Evolutionary conservation across 1,140 invertebrate genomes (phyloP).

Genomic region (Papilio xuthus): DNA sequence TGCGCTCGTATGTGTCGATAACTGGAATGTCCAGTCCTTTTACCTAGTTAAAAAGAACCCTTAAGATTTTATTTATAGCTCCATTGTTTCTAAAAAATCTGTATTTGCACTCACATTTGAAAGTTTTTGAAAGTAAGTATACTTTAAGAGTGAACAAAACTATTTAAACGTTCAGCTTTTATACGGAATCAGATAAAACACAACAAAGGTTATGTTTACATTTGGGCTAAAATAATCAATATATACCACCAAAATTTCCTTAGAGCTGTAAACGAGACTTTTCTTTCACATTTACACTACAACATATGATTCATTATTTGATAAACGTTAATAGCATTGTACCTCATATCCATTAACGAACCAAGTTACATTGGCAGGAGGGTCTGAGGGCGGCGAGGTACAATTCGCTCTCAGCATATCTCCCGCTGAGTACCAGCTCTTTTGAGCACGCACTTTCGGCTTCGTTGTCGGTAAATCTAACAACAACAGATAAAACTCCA

Average conservation of each 20-base stretch:
- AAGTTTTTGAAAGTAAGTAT: too few species aligned
- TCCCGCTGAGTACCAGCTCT: slow-evolving; percentile 87
- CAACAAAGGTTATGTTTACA: too few species aligned
- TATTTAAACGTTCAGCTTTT: too few species aligned
- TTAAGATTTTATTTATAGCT: not conserved
- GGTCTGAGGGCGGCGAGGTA: slow-evolving; percentile 86
- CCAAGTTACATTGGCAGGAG: slow-evolving; percentile 91
- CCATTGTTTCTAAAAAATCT: too few species aligned
- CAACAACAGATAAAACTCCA: slow-evolving; percentile 27
- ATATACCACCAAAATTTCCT: too few species aligned
- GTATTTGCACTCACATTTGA: too few species aligned
- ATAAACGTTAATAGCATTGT: slow-evolving; percentile 39
- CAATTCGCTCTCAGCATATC: slow-evolving; percentile 89
- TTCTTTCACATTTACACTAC: too few species aligned
- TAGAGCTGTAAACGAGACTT: too few species aligned
- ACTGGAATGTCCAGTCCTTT: slow-evolving; percentile 74
- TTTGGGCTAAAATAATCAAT: too few species aligned
- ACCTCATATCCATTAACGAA: slow-evolving; percentile 89
- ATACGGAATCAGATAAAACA: too few species aligned
- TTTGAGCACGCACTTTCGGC: slow-evolving; percentile 86
- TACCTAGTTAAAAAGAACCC: slow-evolving; percentile 55
- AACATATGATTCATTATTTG: not conserved
- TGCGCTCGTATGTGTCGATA: slow-evolving; percentile 58
- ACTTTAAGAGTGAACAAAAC: not conserved
- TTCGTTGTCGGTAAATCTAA: slow-evolving; percentile 85